Base-by-base conservation (phyloP, 2,888 invertebrate genomes). In the Epistrophe grossulariae region DNA sequence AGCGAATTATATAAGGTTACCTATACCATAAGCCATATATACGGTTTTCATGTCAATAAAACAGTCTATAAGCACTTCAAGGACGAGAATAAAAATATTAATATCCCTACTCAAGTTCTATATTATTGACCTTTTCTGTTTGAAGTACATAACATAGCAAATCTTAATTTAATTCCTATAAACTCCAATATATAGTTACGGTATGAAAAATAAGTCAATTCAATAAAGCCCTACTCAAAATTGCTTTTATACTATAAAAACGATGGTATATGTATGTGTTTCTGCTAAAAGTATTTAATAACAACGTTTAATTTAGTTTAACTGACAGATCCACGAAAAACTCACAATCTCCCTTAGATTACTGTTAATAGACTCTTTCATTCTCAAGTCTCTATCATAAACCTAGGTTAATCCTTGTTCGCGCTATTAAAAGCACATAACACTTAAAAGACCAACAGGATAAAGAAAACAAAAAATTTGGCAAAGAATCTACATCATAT, bases 391-490 rank as follows among this genome's bases (percentile, higher is more conserved):
- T 64, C 35, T 59, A 59, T 81, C 28, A 64, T n/a, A 74, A 78
- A 78, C 43, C 68, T 66, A 35, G 59, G 55, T 66, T 57, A 79
- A 76, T 78, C 77, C 62, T 24, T 45, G 68, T 40, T 72, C 57
- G 55, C 28, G 45, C 79, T 73, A 74, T 84, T 62, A 74, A 84
- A 84, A 62, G 40, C 52, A 68, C 24, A 83, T 79, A 83, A 78
- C 72, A 70, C 62, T 79, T 70, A 55, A 57, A 79, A 48, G 78
- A 73, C 74, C 59, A 35, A 35, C 43, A 64, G 40, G 19, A n/a
- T 10, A 59, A 17, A 40, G 13, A 71, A 31, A 35, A 45, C 35
- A 35, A 13, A 24, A 71, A 10, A 2, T 40, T 28, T 31, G 31
- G 11, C 17, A 19, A 55, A n/a, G 40, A 62, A 43, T 66, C 11